Percentiles rank a stretch among this genome's conserved stretches.
Conservation (phyloP, 2,797 vertebrate genomes). For the Esox masquinongy region DNA sequence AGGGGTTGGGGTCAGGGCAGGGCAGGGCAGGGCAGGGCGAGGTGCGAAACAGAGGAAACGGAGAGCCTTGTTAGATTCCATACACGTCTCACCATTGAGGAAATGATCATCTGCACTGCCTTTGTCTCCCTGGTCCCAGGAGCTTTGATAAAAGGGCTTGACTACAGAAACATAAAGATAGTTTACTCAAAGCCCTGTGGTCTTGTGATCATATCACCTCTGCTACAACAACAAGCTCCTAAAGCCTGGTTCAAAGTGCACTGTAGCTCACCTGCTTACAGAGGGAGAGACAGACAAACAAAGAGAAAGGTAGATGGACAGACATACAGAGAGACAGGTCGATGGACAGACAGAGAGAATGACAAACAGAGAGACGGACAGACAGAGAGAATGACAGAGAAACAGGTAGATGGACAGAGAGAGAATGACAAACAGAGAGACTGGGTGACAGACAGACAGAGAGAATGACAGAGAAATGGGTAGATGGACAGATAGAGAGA, state of each 20-base stretch:
- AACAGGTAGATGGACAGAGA: too few relatives aligned
- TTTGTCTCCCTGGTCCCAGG: slow-evolving; percentile 70
- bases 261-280: background rate
- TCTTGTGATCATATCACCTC: background rate
- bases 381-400: background rate
- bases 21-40: background rate
- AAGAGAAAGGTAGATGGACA: too few relatives aligned
- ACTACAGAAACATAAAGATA: slow-evolving; percentile 75
- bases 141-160: slow-evolving; percentile 79
- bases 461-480: too few relatives aligned
- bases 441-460: too few relatives aligned
- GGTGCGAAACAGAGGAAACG: slow-evolving; percentile 41
- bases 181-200: slow-evolving; percentile 41
- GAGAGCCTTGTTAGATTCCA: slow-evolving; percentile 45
- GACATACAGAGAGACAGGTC: too few relatives aligned
- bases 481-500: too few relatives aligned
- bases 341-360: too few relatives aligned
- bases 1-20: background rate
- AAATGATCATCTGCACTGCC: slow-evolving; percentile 73
- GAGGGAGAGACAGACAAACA: background rate
- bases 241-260: slow-evolving; percentile 39
- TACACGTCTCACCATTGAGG: slow-evolving; percentile 78
- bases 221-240: background rate
- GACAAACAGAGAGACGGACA: background rate
- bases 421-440: background rate